Evolutionary conservation across 1,140 invertebrate species (phyloP).

Genomic region (Diabrotica virgifera): DNA sequence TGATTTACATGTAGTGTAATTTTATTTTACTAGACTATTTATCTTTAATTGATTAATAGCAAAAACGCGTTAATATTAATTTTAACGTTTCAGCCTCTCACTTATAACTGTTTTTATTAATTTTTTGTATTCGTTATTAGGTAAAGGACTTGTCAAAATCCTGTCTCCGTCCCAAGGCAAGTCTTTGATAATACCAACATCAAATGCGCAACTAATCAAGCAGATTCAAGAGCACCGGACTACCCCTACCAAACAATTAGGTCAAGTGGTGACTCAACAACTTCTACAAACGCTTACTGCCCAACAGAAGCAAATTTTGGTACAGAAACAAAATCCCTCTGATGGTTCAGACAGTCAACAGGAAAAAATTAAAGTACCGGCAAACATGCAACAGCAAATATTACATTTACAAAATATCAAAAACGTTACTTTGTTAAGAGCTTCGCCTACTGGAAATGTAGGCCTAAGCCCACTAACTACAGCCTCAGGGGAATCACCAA

Average conservation of each 20-base stretch:
- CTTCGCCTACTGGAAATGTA: slow-evolving; percentile 24
- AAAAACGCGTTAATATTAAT: too few relatives aligned
- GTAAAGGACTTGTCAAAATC: slow-evolving; percentile 46
- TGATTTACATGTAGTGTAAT: too few relatives aligned
- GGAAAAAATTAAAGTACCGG: slow-evolving; percentile 33
- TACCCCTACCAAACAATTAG: slow-evolving; percentile 30
- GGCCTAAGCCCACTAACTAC: slow-evolving; percentile 8
- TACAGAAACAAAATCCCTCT: slow-evolving; percentile 13
- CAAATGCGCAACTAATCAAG: slow-evolving; percentile 36
- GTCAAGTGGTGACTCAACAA: slow-evolving; percentile 36
- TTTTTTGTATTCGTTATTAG: not conserved
- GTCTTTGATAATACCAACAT: slow-evolving; percentile 42
- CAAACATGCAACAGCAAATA: slow-evolving; percentile 38
- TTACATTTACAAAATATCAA: slow-evolving; percentile 43
- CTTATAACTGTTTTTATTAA: too few relatives aligned
- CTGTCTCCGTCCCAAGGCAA: slow-evolving; percentile 44
- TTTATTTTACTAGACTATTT: too few relatives aligned
- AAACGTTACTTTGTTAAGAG: slow-evolving; percentile 40
- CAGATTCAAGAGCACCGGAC: slow-evolving; percentile 34
- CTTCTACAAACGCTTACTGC: slow-evolving; percentile 35
- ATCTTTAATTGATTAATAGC: too few relatives aligned
- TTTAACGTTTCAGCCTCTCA: too few relatives aligned
- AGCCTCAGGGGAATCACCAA: not conserved
- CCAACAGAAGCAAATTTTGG: slow-evolving; percentile 35
- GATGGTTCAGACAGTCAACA: slow-evolving; percentile 18